Conservation (phyloP, 2,888 invertebrate species). For the Nemapogon koenigi region DNA sequence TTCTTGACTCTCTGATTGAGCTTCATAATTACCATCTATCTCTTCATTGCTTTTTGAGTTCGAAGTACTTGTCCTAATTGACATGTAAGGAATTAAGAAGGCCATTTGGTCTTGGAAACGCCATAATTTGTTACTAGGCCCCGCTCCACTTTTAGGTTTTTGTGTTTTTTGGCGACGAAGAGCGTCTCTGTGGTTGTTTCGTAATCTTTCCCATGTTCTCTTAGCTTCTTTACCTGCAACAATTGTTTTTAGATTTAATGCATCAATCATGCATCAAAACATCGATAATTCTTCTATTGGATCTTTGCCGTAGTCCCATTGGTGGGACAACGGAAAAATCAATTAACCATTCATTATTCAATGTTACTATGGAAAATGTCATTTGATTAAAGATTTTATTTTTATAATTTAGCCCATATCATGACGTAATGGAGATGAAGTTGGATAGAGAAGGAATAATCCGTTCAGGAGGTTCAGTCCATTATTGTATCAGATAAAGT, state of each 20-base stretch:
- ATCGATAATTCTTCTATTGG: no score
- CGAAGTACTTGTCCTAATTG: neutral
- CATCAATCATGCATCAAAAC: no score
- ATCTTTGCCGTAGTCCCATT: no score
- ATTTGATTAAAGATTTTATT: no score
- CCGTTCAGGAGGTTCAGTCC: no score
- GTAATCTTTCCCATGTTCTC: slow-evolving; percentile 10
- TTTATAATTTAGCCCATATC: no score
- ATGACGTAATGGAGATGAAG: no score
- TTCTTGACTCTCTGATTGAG: slow-evolving; percentile 13
- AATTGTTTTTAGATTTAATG: slow-evolving; percentile 10
- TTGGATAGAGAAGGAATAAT: no score
- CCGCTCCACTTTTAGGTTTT: slow-evolving; percentile 7
- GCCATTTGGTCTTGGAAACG: slow-evolving; percentile 3
- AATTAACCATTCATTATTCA: no score
- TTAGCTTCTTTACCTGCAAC: slow-evolving; percentile 12
- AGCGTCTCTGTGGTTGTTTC: slow-evolving; percentile 11
- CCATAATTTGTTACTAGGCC: slow-evolving; percentile 10
- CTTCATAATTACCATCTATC: neutral
- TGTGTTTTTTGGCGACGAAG: slow-evolving; percentile 8
- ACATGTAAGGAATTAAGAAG: neutral
- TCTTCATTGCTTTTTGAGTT: neutral
- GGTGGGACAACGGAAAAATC: no score
- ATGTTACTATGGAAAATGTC: no score
- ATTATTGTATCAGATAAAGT: no score